Percentiles rank a stretch among this genome's conserved stretches.
phyloP scores from a whole-genome alignment of 1,140 invertebrate species.

The Eubasilissa regina region DNA sequence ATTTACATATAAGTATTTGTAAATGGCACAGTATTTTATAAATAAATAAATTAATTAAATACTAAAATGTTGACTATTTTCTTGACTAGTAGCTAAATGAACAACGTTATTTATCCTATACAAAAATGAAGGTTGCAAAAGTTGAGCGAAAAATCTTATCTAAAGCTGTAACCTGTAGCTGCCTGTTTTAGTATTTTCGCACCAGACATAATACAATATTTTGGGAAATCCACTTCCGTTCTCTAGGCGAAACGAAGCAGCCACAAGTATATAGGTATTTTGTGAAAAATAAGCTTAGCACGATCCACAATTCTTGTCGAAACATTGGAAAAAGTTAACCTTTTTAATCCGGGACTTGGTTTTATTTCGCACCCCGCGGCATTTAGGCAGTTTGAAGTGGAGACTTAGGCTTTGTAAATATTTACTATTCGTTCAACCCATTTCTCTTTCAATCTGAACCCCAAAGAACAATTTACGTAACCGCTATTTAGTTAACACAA shows the following conservation, averaged over 20 bases:
- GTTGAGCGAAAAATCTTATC: neutral
- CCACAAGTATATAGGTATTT: neutral
- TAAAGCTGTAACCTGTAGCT: conserved; percentile 10
- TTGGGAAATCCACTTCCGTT: neutral
- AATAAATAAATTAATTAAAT: too few relatives aligned
- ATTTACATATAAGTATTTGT: too few relatives aligned
- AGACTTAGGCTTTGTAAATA: neutral
- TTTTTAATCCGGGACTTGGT: neutral
- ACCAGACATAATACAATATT: neutral
- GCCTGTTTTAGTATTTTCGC: conserved; percentile 1
- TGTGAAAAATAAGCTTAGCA: neutral
- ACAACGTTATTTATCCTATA: too few relatives aligned
- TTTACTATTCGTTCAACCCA: conserved; percentile 1
- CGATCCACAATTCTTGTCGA: too few relatives aligned
- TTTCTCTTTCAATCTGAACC: conserved; percentile 7
- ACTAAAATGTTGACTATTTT: neutral
- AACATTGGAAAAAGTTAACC: neutral
- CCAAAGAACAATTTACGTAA: conserved; percentile 6
- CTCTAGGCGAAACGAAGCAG: neutral
- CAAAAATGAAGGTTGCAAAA: too few relatives aligned
- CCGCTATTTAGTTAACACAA: conserved; percentile 1
- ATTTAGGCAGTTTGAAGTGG: neutral
- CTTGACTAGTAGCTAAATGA: too few relatives aligned
- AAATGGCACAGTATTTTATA: too few relatives aligned
- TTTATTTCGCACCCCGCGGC: neutral